Percentiles rank a stretch among this genome's conserved stretches.
Evolutionary conservation across 2,888 invertebrate species (phyloP).

Genomic region (Lithophane socia): DNA sequence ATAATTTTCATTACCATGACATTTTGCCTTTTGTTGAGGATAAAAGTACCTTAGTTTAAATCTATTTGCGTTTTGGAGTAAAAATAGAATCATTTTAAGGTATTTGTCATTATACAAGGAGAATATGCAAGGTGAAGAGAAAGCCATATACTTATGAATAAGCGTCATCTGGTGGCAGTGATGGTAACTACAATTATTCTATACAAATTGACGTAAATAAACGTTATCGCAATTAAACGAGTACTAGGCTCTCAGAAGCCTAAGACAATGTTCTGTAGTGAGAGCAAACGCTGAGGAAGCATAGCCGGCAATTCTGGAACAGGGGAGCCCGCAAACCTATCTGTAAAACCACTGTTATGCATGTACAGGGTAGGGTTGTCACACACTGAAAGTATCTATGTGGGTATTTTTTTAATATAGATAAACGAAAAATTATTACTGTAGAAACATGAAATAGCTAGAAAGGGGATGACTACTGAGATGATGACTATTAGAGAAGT

Average conservation of each 20-base stretch:
- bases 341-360: constrained; percentile 55
- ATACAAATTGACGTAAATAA: background rate
- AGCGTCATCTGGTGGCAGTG: background rate
- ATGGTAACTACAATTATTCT: background rate
- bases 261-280: constrained; percentile 28
- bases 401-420: background rate
- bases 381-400: background rate
- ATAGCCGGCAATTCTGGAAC: constrained; percentile 31
- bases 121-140: background rate
- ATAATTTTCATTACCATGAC: constrained; percentile 57
- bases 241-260: background rate
- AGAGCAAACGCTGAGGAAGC: constrained; percentile 26
- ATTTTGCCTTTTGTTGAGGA: constrained; percentile 35
- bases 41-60: constrained; percentile 22
- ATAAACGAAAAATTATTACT: background rate
- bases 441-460: too few relatives aligned
- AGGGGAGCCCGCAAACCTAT: constrained; percentile 44
- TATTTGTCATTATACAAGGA: background rate
- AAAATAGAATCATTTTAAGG: constrained; percentile 4
- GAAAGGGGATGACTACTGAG: background rate
- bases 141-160: background rate
- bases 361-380: constrained; percentile 51
- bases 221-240: background rate
- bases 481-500: background rate
- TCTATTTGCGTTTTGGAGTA: constrained; percentile 16